A percentile compares a stretch with the other conserved stretches of the same genome.
Conservation (phyloP, 2,113 vertebrate genomes). For the Tragelaphus strepsiceros region DNA sequence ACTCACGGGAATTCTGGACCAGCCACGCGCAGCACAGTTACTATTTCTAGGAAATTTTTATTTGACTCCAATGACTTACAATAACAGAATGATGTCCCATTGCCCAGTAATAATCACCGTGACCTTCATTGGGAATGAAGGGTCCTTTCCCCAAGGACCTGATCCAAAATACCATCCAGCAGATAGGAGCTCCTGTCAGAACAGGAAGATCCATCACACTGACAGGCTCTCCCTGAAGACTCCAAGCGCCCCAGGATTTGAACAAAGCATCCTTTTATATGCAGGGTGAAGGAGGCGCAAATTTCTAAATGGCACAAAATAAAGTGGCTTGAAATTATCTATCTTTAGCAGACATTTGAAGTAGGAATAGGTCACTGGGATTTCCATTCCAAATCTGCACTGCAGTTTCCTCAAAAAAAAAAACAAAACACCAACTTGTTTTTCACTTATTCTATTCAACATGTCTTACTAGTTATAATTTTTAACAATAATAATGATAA, state of each 20-base stretch:
- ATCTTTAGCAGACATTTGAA: background rate
- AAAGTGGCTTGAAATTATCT: background rate
- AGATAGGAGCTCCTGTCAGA: background rate
- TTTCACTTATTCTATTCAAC: background rate
- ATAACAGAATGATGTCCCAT: background rate
- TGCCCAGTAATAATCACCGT: background rate
- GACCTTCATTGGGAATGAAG: background rate
- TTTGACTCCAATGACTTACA: conserved; percentile 3
- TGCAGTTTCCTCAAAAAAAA: background rate
- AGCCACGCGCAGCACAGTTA: background rate
- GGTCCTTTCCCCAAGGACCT: background rate
- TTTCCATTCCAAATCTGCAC: background rate
- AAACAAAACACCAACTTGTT: background rate
- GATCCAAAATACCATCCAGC: background rate
- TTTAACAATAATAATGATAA: background rate
- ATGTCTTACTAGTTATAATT: background rate
- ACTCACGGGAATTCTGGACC: background rate
- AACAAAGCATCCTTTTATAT: background rate
- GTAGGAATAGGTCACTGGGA: background rate
- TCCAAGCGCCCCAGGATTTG: background rate
- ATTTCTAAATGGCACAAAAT: background rate
- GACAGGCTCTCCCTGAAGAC: background rate
- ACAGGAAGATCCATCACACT: background rate
- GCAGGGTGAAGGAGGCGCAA: background rate
- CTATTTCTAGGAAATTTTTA: conserved; percentile 20